Evolutionary conservation across 2,888 invertebrate genomes (phyloP).

Genomic region (Hypena proboscidalis): DNA sequence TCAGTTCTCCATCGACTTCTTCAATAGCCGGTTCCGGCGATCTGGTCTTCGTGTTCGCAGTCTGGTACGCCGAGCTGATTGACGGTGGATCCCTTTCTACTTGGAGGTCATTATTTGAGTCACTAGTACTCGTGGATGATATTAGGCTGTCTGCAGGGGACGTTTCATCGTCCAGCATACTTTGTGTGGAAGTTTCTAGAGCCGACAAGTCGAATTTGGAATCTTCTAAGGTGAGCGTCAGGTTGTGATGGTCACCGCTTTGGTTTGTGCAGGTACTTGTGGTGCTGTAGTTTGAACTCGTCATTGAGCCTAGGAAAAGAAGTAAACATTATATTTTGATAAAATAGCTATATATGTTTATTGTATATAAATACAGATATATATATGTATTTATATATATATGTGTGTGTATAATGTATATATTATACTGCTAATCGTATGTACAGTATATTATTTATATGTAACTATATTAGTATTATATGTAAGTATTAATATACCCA

Average conservation of each 20-base stretch:
- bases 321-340: background rate
- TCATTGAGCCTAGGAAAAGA: slow-evolving; percentile 73
- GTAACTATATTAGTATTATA: too few relatives aligned
- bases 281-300: slow-evolving; percentile 82
- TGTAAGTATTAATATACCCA: too few relatives aligned
- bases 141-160: slow-evolving; percentile 93
- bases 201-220: slow-evolving; percentile 91
- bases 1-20: slow-evolving; percentile 65
- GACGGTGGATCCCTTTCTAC: slow-evolving; percentile 77
- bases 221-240: slow-evolving; percentile 88
- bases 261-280: slow-evolving; percentile 81
- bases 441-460: too few relatives aligned
- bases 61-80: slow-evolving; percentile 76
- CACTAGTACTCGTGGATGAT: slow-evolving; percentile 87
- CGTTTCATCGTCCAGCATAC: slow-evolving; percentile 92
- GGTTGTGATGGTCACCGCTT: slow-evolving; percentile 78
- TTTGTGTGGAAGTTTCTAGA: slow-evolving; percentile 87
- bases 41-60: slow-evolving; percentile 83
- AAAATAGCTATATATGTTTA: too few relatives aligned
- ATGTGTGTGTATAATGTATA: too few relatives aligned
- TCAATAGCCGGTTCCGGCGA: slow-evolving; percentile 67
- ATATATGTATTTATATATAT: too few relatives aligned
- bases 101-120: slow-evolving; percentile 83
- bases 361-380: too few relatives aligned
- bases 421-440: too few relatives aligned